Evolutionary conservation across 1,140 invertebrate species (phyloP).

Genomic region (Scaptomyza hsui): DNA sequence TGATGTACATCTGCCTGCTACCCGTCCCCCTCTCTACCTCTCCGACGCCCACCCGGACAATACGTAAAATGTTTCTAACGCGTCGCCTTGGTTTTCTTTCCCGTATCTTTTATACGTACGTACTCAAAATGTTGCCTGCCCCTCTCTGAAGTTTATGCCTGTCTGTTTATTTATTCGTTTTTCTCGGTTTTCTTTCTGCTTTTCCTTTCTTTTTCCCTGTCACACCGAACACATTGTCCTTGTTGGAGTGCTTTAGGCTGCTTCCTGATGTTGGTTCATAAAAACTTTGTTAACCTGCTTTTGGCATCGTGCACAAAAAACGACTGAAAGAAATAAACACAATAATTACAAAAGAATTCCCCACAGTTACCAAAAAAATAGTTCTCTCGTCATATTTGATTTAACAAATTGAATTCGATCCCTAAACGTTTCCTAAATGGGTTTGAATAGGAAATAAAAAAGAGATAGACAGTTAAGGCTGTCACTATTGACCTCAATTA

Average conservation of each 20-base stretch:
- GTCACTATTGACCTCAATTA: background rate
- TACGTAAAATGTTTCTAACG: conserved; percentile 38
- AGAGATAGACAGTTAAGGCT: no score
- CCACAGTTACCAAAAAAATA: background rate
- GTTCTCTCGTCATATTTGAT: conserved; percentile 20
- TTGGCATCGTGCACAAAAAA: conserved; percentile 47
- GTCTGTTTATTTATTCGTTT: conserved; percentile 73
- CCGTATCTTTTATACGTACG: conserved; percentile 9
- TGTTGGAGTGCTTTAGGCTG: conserved; percentile 50
- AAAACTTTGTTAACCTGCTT: conserved; percentile 80
- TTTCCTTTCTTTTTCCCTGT: conserved; percentile 18
- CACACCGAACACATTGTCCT: conserved; percentile 64
- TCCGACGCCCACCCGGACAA: background rate
- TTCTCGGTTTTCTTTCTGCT: conserved; percentile 48
- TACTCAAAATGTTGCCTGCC: conserved; percentile 4
- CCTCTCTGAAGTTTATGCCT: conserved; percentile 10
- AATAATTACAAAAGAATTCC: conserved; percentile 20
- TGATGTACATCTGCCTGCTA: conserved; percentile 37
- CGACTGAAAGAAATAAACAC: conserved; percentile 19
- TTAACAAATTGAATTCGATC: conserved; percentile 29
- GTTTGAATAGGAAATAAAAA: background rate
- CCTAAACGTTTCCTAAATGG: conserved; percentile 24
- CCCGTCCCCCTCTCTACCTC: background rate
- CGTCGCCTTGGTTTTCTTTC: conserved; percentile 50
- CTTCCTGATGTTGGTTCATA: conserved; percentile 59